Evolutionary conservation across 1,140 invertebrate genomes (phyloP).

Genomic region (Bathynomus jamesi): DNA sequence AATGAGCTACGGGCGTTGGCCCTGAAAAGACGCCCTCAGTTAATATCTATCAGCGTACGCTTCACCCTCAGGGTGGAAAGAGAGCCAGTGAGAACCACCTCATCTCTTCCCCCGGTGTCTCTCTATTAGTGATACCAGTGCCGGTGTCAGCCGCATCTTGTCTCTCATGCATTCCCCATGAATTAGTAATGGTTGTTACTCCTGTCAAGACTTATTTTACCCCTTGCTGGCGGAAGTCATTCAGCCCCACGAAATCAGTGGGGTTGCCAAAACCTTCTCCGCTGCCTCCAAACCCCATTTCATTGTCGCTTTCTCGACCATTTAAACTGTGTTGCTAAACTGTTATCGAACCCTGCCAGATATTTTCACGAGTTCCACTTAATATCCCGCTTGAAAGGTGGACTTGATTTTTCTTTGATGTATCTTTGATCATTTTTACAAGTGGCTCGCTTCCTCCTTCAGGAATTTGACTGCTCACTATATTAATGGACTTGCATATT

Average conservation of each 20-base stretch:
- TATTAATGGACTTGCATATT: no score
- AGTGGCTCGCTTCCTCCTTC: no score
- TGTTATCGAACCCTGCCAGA: no score
- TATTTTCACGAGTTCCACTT: no score
- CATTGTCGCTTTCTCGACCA: no score
- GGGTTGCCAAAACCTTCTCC: background rate
- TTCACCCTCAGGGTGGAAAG: background rate
- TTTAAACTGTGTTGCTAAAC: no score
- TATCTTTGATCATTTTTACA: no score
- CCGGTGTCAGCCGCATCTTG: background rate
- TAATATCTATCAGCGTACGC: background rate
- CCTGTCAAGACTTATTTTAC: background rate
- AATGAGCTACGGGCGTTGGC: no score
- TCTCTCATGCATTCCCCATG: background rate
- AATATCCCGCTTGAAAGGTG: no score
- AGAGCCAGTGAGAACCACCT: background rate
- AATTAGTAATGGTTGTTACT: background rate
- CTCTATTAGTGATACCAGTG: background rate
- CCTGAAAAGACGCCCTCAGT: no score
- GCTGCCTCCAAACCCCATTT: background rate
- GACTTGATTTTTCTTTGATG: no score
- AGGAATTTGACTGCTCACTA: no score
- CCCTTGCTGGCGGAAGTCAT: background rate
- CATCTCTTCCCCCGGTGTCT: background rate
- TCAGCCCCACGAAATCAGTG: background rate